A percentile compares a stretch with the other conserved stretches of the same genome.
Conservation (phyloP, 2,113 vertebrate species). For the Prunella fulvescens region DNA sequence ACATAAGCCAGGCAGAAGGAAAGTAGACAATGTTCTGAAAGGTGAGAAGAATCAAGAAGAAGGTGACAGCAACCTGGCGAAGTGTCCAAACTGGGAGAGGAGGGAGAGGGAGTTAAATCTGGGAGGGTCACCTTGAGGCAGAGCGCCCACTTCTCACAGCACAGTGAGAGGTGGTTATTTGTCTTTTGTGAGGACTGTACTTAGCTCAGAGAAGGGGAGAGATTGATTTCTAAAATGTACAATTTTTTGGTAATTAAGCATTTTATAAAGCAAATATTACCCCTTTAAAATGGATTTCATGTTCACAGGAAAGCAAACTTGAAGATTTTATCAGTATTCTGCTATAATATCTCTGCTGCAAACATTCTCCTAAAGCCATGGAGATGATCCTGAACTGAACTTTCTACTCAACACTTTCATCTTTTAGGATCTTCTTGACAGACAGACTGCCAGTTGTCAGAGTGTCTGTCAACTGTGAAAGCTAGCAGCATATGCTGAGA, state of each 20-base stretch:
- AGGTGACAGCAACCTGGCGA: slow-evolving; percentile 35
- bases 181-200: background rate
- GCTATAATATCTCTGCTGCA: background rate
- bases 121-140: slow-evolving; percentile 41
- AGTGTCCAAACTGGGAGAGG: background rate
- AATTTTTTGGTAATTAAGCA: background rate
- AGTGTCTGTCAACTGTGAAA: slow-evolving; percentile 64
- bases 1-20: slow-evolving; percentile 45
- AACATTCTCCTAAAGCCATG: background rate
- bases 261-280: background rate
- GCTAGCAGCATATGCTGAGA: slow-evolving; percentile 50
- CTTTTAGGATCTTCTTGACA: slow-evolving; percentile 47
- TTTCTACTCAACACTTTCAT: slow-evolving; percentile 3
- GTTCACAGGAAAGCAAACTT: background rate
- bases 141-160: background rate
- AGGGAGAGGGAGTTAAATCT: background rate
- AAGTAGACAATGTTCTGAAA: slow-evolving; percentile 56
- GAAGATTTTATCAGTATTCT: background rate
- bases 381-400: slow-evolving; percentile 49
- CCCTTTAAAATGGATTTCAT: background rate
- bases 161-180: background rate
- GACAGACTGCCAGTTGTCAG: slow-evolving; percentile 58
- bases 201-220: background rate
- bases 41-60: slow-evolving; percentile 53
- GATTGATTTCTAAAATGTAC: background rate